Evolutionary conservation across 2,888 invertebrate genomes (phyloP).

Genomic region (Leptinotarsa haldemani): DNA sequence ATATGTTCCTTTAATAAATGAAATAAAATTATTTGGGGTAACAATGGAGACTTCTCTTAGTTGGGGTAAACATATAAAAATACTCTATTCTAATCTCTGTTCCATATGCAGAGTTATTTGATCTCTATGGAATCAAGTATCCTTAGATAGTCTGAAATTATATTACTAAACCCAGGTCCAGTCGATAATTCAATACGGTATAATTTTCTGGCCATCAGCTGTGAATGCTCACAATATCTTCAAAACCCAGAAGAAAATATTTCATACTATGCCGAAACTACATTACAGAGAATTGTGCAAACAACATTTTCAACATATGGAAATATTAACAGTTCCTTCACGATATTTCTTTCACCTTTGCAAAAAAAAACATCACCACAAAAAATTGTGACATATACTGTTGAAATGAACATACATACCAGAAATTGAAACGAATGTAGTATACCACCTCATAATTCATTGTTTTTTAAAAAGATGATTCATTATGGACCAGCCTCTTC

Average conservation of each 20-base stretch:
- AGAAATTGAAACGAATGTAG: neutral
- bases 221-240: neutral
- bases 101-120: neutral
- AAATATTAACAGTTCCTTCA: constrained; percentile 5
- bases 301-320: neutral
- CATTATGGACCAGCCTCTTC: neutral
- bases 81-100: neutral
- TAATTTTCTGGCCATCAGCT: neutral
- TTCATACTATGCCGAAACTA: constrained; percentile 18
- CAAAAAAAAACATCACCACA: neutral
- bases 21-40: neutral
- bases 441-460: neutral
- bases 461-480: neutral
- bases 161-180: neutral
- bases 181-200: constrained; percentile 5
- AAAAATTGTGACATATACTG: neutral
- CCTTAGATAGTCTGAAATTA: constrained; percentile 6
- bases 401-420: neutral
- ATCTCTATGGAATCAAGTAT: neutral
- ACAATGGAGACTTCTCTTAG: neutral
- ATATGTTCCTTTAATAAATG: neutral
- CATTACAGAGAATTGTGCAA: neutral
- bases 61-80: neutral
- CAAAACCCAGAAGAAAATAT: neutral
- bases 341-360: neutral